These are phyloP conservation scores for Synanthedon tipuliformis DNA, from an alignment of 2,888 invertebrate genomes.

Conservation along the genomic window DNA sequence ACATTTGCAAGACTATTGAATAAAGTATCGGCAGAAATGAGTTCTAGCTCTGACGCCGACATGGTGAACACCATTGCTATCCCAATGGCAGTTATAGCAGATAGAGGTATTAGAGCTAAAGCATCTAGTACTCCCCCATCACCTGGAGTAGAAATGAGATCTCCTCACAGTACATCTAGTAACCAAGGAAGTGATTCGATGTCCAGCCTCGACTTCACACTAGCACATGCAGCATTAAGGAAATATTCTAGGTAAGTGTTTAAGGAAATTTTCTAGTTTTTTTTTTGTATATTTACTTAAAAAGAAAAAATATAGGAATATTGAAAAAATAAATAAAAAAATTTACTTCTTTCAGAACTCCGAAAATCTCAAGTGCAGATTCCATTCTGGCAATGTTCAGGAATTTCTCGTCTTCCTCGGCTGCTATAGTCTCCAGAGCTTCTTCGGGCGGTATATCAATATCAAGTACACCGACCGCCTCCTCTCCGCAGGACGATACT, in stretches of 20 bases:
- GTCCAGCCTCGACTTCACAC: conserved; percentile 77
- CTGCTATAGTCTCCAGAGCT: conserved; percentile 69
- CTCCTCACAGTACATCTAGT: conserved; percentile 77
- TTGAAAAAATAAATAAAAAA: not conserved
- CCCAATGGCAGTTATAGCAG: conserved; percentile 56
- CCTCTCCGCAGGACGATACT: conserved; percentile 80
- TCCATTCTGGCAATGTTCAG: conserved; percentile 84
- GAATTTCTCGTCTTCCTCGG: conserved; percentile 76
- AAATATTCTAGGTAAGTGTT: conserved; percentile 55
- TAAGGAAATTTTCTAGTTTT: not conserved
- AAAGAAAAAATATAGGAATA: not conserved
- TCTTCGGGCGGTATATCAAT: conserved; percentile 75
- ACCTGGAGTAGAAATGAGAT: conserved; percentile 73
- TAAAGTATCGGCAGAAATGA: conserved; percentile 83
- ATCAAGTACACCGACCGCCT: conserved; percentile 79
- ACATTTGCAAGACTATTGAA: conserved; percentile 80
- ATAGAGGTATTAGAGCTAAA: conserved; percentile 48
- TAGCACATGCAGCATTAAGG: conserved; percentile 71
- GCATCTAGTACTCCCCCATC: conserved; percentile 73
- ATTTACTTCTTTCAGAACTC: conserved; percentile 32
- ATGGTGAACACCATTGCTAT: conserved; percentile 65
- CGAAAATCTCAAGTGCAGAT: conserved; percentile 82
- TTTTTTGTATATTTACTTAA: not conserved
- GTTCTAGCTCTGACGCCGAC: conserved; percentile 78
- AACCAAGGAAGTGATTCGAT: conserved; percentile 83